Percentiles rank a stretch among this genome's conserved stretches.
These are phyloP conservation scores for Campoletis sonorensis DNA, from an alignment of 1,140 invertebrate genomes.

Conservation along the genomic window DNA sequence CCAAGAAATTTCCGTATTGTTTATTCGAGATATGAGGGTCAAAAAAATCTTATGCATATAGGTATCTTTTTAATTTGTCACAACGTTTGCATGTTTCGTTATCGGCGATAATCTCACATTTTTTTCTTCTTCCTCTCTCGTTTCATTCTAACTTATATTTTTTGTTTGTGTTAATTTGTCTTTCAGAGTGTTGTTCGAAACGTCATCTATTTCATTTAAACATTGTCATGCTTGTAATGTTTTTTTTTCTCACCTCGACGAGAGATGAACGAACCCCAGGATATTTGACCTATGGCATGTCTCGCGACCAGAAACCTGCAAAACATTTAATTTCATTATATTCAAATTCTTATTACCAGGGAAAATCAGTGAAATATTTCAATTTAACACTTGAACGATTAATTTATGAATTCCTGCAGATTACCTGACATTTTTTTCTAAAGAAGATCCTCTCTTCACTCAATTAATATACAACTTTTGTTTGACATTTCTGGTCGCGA, in stretches of 20 bases:
- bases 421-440: not conserved
- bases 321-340: not conserved
- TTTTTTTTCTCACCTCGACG: not conserved
- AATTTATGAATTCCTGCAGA: no score
- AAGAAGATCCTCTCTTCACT: not conserved
- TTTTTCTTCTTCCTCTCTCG: not conserved
- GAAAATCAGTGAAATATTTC: no score
- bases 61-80: constrained; percentile 46
- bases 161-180: not conserved
- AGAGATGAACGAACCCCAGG: not conserved
- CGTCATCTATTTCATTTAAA: not conserved
- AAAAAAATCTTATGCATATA: constrained; percentile 36
- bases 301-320: not conserved
- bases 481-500: not conserved
- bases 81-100: constrained; percentile 18
- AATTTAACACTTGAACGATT: no score
- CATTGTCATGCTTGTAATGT: not conserved
- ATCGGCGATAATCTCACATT: constrained; percentile 26
- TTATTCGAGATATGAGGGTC: constrained; percentile 47
- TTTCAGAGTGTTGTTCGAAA: not conserved
- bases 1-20: constrained; percentile 45
- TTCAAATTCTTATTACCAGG: not conserved
- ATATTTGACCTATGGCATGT: not conserved
- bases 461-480: not conserved
- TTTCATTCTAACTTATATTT: not conserved